Conservation (phyloP, 2,113 vertebrate species). For the Psephotus haematonotus region DNA sequence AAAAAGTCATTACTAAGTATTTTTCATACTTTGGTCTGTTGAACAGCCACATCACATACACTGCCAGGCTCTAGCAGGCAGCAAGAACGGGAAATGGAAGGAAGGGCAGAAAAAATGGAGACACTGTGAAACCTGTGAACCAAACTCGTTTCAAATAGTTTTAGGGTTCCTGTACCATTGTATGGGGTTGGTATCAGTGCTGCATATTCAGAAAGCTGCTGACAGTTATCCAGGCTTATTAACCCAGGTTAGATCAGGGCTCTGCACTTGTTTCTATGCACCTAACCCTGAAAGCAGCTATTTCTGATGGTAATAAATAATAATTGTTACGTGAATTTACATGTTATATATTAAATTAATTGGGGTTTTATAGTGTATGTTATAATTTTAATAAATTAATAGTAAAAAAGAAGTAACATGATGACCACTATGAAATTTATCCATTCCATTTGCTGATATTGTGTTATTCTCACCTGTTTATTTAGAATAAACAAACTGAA, state of each 20-base stretch:
- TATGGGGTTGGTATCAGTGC: not conserved
- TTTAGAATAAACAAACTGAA: not conserved
- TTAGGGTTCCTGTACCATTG: not conserved
- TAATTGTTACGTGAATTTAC: accelerated
- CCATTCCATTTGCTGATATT: not conserved
- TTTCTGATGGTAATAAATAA: not conserved
- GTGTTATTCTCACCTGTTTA: not conserved
- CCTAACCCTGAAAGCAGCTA: not conserved
- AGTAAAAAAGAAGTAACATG: not conserved
- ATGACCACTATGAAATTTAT: not conserved
- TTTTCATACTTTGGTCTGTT: conserved; percentile 33
- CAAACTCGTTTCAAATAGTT: not conserved
- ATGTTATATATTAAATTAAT: not conserved
- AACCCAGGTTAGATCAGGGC: not conserved
- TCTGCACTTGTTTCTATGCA: not conserved
- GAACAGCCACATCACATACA: conserved; percentile 18
- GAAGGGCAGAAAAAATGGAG: not conserved
- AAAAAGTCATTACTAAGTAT: conserved; percentile 54
- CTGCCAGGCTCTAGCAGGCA: not conserved
- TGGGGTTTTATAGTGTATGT: not conserved
- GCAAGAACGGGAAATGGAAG: not conserved
- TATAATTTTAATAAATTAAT: not conserved
- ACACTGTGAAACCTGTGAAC: not conserved
- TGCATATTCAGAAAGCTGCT: not conserved
- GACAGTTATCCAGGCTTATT: not conserved